Base-by-base conservation (phyloP, 2,113 vertebrate genomes). In the Cervus canadensis region DNA sequence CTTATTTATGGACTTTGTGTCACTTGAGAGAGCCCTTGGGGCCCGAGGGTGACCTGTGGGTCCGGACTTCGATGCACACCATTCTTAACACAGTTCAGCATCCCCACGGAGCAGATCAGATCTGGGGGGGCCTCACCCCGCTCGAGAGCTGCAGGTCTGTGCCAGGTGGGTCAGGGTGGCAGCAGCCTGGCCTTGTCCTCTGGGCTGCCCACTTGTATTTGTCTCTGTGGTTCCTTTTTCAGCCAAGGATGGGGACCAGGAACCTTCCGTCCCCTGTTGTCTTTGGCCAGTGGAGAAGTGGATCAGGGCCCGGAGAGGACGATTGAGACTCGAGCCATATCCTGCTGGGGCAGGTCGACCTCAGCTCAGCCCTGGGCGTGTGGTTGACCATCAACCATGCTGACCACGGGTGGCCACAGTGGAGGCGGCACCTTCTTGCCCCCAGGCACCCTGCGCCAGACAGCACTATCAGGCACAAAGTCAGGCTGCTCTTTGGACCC, bases 391-490 rank as follows among this genome's bases (percentile, higher is more conserved):
- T 81, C 30, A 11, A 13, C 48, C 10, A 12, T 13, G 16, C 78
- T 52, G 78, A 33, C 36, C 36, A 2, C 14, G 4, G 12, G 45
- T 8, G 6, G 5, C 62, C 43, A 3, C 0, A 0, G 33, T 25
- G 14, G 59, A 13, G 40, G 23, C 1, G 1, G 9, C 50, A n/a
- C 33, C 43, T 33, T 74, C 64, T 26, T 7, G 2, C 56, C 23
- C 52, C 50, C 16, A 9, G 57, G 30, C 0, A 0, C 30, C 56
- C 56, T 7, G 2, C 0, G 0, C 33, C 9, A 1, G 5, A 26
- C 11, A 9, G 89, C 4, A 28, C 57, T 1, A 0, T 50, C 43
- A 50, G 90, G n/a, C 43, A 59, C 7, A 21, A 54, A 11, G 33
- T 48, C 59, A 2, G 43, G 8, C 23, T 1, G 7, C 15, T 15